Percentiles rank a stretch among this genome's conserved stretches.
Conservation (phyloP, 2,888 invertebrate genomes). For the Sussaba pulchella region DNA sequence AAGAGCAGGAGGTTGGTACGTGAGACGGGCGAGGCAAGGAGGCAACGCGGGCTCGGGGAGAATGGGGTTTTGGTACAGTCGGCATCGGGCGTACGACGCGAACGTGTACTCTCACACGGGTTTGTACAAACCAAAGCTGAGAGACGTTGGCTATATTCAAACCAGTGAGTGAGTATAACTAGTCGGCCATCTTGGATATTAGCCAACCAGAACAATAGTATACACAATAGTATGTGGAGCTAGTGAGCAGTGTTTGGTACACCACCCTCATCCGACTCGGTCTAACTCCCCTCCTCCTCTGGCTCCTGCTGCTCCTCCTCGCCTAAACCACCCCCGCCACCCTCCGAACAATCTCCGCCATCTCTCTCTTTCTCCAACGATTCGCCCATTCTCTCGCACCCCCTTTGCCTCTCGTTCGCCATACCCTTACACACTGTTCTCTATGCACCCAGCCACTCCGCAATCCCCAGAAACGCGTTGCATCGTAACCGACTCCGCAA, state of each 20-base stretch:
- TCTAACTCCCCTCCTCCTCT: conserved; percentile 49
- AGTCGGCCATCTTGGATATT: conserved; percentile 84
- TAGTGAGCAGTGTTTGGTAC: conserved; percentile 79
- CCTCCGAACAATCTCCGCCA: no score
- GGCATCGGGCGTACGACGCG: conserved; percentile 57
- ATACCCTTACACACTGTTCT: conserved; percentile 62
- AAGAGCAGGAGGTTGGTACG: no score
- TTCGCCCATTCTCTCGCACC: conserved; percentile 15
- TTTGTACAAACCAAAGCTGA: conserved; percentile 39
- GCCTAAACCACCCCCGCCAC: conserved; percentile 47
- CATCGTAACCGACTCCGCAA: conserved; percentile 64
- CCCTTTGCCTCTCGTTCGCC: conserved; percentile 61
- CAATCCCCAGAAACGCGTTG: conserved; percentile 62
- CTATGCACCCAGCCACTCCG: conserved; percentile 52
- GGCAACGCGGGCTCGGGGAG: not conserved
- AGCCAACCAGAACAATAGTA: conserved; percentile 84
- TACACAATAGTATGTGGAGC: conserved; percentile 82
- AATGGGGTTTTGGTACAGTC: conserved; percentile 56
- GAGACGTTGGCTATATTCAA: conserved; percentile 25
- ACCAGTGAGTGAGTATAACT: conserved; percentile 76
- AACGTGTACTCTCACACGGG: not conserved
- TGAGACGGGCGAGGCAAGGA: conserved; percentile 23
- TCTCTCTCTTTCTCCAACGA: conserved; percentile 57
- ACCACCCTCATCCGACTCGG: conserved; percentile 69
- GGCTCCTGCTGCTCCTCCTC: conserved; percentile 36